These are phyloP conservation scores for Tragopan temminckii DNA, from an alignment of 2,797 vertebrate genomes.

Conservation along the genomic window DNA sequence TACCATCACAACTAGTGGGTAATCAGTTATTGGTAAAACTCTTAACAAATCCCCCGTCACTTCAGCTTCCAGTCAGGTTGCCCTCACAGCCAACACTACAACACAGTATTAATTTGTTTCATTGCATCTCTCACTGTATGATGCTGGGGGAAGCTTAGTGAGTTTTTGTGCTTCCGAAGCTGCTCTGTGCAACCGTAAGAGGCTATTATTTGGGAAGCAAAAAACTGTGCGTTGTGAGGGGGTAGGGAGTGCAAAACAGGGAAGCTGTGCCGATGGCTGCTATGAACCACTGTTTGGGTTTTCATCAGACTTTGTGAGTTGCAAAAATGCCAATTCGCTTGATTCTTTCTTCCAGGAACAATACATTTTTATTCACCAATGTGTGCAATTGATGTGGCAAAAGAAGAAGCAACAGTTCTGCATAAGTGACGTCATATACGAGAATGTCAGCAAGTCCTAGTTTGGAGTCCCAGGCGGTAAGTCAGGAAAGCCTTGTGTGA, in stretches of 20 bases:
- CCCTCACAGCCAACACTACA: background rate
- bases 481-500: background rate
- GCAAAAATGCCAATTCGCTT: background rate
- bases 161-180: background rate
- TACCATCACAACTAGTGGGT: background rate
- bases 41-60: background rate
- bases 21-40: background rate
- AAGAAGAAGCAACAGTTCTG: conserved; percentile 94
- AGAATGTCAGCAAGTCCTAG: conserved; percentile 96
- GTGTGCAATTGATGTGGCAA: conserved; percentile 95
- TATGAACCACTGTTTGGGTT: background rate
- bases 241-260: background rate
- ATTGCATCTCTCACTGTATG: background rate
- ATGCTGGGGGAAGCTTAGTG: background rate
- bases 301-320: background rate
- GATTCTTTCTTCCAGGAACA: conserved; percentile 87
- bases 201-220: background rate
- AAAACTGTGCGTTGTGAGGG: background rate
- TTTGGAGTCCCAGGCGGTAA: conserved; percentile 66
- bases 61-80: background rate
- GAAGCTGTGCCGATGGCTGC: background rate
- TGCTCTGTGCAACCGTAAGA: background rate
- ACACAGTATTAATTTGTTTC: background rate
- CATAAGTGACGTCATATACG: conserved; percentile 94
- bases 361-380: conserved; percentile 98